A percentile compares a stretch with the other conserved stretches of the same genome.
Conservation (phyloP, 1,140 invertebrate species). For the Leptopilina clavipes region DNA sequence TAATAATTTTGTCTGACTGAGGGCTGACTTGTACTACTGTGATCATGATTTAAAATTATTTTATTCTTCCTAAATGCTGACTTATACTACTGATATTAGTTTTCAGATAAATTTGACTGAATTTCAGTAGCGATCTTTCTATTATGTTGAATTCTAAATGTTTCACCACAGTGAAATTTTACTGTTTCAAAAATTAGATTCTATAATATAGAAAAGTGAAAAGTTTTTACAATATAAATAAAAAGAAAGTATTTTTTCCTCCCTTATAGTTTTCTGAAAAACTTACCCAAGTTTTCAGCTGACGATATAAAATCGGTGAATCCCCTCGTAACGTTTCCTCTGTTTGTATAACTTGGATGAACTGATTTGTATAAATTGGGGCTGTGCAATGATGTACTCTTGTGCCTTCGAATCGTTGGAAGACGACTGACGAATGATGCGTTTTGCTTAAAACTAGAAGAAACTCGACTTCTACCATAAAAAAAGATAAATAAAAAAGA, state of each 20-base stretch:
- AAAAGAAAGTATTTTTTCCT: not conserved
- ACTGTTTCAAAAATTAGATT: no score
- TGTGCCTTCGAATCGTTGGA: slow-evolving; percentile 88
- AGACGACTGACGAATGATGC: slow-evolving; percentile 91
- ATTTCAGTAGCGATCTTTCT: no score
- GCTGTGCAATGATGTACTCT: slow-evolving; percentile 83
- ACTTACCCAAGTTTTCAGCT: slow-evolving; percentile 83
- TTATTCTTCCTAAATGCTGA: no score
- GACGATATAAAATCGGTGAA: slow-evolving; percentile 83
- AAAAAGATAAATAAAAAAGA: slow-evolving; percentile 19
- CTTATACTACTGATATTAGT: no score
- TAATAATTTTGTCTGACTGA: no score
- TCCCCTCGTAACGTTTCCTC: slow-evolving; percentile 69
- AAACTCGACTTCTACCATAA: slow-evolving; percentile 77
- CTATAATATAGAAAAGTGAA: no score
- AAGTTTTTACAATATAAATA: no score
- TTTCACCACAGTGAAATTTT: no score
- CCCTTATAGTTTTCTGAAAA: not conserved
- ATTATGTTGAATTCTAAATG: no score
- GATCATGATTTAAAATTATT: no score
- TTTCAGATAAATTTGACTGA: no score
- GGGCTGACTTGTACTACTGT: no score
- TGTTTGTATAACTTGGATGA: slow-evolving; percentile 68
- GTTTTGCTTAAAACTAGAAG: slow-evolving; percentile 91
- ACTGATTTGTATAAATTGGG: slow-evolving; percentile 78